phyloP scores from a whole-genome alignment of 35 echinoderm and acorn worm species.

The Lytechinus variegatus region DNA sequence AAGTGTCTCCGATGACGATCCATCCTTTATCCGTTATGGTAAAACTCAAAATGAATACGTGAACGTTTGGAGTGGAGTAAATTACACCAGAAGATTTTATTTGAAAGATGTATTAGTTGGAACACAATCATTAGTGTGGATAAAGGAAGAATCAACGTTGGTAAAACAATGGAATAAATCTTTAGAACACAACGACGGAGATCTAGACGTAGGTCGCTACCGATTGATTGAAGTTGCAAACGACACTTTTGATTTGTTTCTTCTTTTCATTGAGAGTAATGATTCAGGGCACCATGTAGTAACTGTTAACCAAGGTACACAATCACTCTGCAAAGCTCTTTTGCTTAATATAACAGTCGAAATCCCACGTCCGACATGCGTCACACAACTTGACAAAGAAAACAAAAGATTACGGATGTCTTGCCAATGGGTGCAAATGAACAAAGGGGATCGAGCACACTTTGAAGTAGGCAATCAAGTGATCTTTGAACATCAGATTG shows the following conservation, averaged over 20 bases:
- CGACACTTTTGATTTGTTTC: background rate
- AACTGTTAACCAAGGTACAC: background rate
- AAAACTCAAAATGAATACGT: too few species aligned
- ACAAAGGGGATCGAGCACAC: background rate
- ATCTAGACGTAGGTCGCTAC: background rate
- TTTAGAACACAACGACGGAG: background rate
- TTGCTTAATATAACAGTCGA: background rate
- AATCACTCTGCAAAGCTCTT: background rate
- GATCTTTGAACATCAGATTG: background rate
- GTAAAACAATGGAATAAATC: background rate
- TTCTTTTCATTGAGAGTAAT: background rate
- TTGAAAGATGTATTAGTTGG: too few species aligned
- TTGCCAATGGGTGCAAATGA: background rate
- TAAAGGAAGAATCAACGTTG: background rate
- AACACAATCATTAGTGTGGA: too few species aligned
- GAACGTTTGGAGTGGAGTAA: too few species aligned
- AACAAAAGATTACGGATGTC: background rate
- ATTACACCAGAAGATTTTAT: too few species aligned
- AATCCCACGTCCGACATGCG: background rate
- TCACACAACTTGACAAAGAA: background rate
- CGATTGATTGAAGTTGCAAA: background rate
- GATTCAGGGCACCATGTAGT: conserved; percentile 1
- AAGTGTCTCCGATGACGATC: too few species aligned
- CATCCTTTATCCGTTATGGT: too few species aligned
- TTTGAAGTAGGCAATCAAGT: background rate